Conservation (phyloP, 2,113 vertebrate species). For the Eurystomus gularis region DNA sequence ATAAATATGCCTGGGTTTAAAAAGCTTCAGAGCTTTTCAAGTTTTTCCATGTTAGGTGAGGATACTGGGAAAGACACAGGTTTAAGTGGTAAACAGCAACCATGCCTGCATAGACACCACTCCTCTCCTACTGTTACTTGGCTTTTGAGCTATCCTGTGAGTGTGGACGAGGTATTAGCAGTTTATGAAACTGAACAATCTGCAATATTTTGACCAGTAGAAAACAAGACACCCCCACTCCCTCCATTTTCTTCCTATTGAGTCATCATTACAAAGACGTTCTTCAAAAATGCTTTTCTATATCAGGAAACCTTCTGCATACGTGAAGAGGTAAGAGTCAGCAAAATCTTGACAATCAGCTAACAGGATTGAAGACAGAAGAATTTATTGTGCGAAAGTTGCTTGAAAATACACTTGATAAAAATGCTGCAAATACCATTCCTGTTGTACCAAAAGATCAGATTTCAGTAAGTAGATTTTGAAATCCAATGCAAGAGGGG, state of each 20-base stretch:
- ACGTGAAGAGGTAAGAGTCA: not conserved
- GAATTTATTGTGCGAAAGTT: not conserved
- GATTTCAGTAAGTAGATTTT: not conserved
- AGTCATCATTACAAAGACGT: slow-evolving; percentile 3
- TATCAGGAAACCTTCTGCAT: not conserved
- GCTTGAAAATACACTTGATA: not conserved
- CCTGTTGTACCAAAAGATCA: not conserved
- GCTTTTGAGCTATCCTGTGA: not conserved
- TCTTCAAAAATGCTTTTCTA: slow-evolving; percentile 3
- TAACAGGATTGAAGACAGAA: not conserved
- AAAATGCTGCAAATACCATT: not conserved
- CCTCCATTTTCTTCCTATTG: not conserved
- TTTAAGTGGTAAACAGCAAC: not conserved
- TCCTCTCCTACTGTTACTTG: not conserved
- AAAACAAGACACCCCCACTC: not conserved
- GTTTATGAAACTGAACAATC: not conserved
- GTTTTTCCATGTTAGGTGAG: not conserved
- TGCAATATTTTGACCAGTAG: not conserved
- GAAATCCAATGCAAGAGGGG: not conserved
- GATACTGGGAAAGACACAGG: not conserved
- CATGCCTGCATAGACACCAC: not conserved
- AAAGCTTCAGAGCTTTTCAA: not conserved
- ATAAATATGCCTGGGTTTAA: not conserved
- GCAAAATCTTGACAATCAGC: not conserved
- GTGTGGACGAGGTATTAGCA: not conserved